Percentiles rank a stretch among this genome's conserved stretches.
These are phyloP conservation scores for Drosophila nr. perissopoda DNA, from an alignment of 2,888 invertebrate species.

Conservation along the genomic window DNA sequence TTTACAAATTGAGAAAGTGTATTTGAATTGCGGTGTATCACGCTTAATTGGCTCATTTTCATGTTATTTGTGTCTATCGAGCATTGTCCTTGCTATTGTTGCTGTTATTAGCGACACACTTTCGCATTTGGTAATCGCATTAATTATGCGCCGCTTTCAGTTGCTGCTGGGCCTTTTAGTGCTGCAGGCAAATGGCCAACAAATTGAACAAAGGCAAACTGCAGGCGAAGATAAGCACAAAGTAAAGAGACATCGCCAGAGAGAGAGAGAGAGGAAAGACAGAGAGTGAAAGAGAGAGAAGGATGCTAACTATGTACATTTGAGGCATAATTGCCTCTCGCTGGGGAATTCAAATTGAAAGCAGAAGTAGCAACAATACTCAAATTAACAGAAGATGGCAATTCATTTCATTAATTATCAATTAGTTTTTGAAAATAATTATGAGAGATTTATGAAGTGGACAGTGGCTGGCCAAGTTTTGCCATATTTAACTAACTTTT, in stretches of 20 bases:
- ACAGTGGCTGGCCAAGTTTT: conserved; percentile 37
- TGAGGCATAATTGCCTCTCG: conserved; percentile 68
- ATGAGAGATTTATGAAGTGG: conserved; percentile 63
- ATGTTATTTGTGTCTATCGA: conserved; percentile 34
- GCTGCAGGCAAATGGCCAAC: conserved; percentile 72
- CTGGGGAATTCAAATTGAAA: conserved; percentile 71
- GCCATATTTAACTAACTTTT: conserved; percentile 28
- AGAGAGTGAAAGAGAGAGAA: neutral
- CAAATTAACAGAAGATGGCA: conserved; percentile 51
- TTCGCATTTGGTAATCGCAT: conserved; percentile 78
- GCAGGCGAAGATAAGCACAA: conserved; percentile 57
- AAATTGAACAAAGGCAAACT: conserved; percentile 73
- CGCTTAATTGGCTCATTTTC: neutral
- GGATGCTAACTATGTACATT: conserved; percentile 26
- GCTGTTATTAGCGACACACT: conserved; percentile 73
- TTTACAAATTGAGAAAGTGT: conserved; percentile 16
- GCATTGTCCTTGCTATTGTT: conserved; percentile 33
- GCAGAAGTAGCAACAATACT: conserved; percentile 24
- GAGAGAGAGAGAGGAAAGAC: neutral
- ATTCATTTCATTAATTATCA: conserved; percentile 78
- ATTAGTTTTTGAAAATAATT: conserved; percentile 78
- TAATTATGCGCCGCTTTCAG: conserved; percentile 71
- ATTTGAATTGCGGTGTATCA: conserved; percentile 2
- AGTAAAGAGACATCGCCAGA: conserved; percentile 5
- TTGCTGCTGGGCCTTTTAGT: conserved; percentile 68